Base-by-base conservation (phyloP, 2,888 invertebrate species). In the Tiliacea aurago region DNA sequence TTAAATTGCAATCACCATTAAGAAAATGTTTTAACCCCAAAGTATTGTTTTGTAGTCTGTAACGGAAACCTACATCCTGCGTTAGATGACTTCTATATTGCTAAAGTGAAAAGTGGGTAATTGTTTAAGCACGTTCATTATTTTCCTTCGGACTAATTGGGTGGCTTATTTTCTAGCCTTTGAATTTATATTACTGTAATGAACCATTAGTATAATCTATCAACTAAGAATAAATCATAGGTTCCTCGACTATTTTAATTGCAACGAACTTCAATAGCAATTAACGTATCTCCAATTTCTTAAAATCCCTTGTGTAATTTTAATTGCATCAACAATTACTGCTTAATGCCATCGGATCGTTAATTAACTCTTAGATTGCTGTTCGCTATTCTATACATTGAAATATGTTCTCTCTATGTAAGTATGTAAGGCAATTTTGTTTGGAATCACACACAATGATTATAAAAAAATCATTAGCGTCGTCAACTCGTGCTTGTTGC, bases 361-460 rank as follows among this genome's bases (percentile, higher is more conserved):
- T 92, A 89, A 91, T 80, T 85, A 86, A 73, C 76, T 78, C 76
- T 80, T 73, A 80, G 78, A 90, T 90, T 83, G 76, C 84, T 80
- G 62, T 80, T 80, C 77, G 43, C 70, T 79, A 78, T 76, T 85
- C 63, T 72, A 55, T 83, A 59, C 69, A 80, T 80, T 81, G 68
- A 76, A 85, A 75, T 73, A 76, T 84, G 80, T 73, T 73, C 53
- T 81, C 81, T 74, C 67, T 70, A 74, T 74, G 76, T 76, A 84
- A 76, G 74, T 70, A 74, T 74, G 76, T 76, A 84, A 76, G 74
- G 68, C 76, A 70, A 84, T 81, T 86, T 83, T 61, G 71, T 83
- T 69, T 76, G 69, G 58, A 74, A 66, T 73, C 61, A 76, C 62
- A 74, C 33, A 84, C 79, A 84, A 78, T 81, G 75, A 75, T 76